Base-by-base conservation (phyloP, 2,797 vertebrate species). In the Micrastur ruficollis region DNA sequence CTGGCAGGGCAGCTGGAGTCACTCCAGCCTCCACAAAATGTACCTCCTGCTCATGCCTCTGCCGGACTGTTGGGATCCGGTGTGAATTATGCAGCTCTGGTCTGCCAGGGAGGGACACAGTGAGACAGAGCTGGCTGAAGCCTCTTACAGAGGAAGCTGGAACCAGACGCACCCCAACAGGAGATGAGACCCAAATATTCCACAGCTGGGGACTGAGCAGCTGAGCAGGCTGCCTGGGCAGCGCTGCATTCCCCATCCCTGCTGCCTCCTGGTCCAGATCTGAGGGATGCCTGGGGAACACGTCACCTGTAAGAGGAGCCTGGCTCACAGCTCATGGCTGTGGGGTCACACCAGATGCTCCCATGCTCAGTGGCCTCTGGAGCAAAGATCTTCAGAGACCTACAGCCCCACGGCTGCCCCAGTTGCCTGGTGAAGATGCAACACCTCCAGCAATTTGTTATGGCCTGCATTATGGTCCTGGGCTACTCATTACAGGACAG, bases 31-130 rank as follows among this genome's bases (percentile, higher is more conserved):
- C 34, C 5, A 6, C 1, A 25, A 17, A 61, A 58, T 6, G 5
- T 46, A 11, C 14, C 46, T 61, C 40, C 49, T 74, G 70, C 38
- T 91, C 6, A 0, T 53, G 70, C 6, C 47, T 73, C 65, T 49
- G 68, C 17, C 1, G 2, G 66, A 21, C 8, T 4, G 0, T 2
- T 0, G 0, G 44, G 42, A n/a, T 63, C 25, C 75, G 74, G 58
- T 36, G 58, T 40, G 66, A 66, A 23, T 15, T 36, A 15, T 2
- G 11, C 11, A 23, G 44, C 8, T 36, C 56, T 81, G 81, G 15
- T 29, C 34, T 55, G 38, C 31, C 29, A 26, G 31, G 12, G 59
- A 42, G 36, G 68, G 18, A 36, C 53, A 40, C n/a, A n/a, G 31
- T 0, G 18, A 59, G 49, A 21, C 1, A 7, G 50, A 73, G 55